Conservation (phyloP, 2,797 vertebrate species). For the Spondyliosoma cantharus region DNA sequence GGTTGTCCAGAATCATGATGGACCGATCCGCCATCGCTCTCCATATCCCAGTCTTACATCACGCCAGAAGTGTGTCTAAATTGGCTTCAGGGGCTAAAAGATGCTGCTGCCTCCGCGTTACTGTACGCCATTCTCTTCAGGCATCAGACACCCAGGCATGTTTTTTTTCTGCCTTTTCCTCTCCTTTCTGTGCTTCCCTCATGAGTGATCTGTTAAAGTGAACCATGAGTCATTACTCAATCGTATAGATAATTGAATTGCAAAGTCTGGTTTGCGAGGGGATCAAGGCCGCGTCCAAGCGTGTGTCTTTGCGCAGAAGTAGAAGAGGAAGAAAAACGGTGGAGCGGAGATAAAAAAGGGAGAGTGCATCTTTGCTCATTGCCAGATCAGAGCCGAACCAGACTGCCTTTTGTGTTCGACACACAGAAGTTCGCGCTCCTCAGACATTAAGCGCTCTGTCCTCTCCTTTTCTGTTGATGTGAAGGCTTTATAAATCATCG, state of each 20-base stretch:
- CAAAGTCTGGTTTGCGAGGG: conserved; percentile 8
- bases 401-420: conserved; percentile 39
- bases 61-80: conserved; percentile 45
- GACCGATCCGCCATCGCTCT: conserved; percentile 19
- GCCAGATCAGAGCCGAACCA: conserved; percentile 31
- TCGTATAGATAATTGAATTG: conserved; percentile 66
- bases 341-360: neutral
- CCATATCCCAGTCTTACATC: conserved; percentile 38
- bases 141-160: conserved; percentile 4
- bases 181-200: neutral
- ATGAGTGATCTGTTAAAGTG: conserved; percentile 45
- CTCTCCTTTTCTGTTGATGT: conserved; percentile 9
- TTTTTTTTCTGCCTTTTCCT: neutral
- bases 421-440: conserved; percentile 34
- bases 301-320: conserved; percentile 26
- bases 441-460: conserved; percentile 34
- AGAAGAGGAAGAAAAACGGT: conserved; percentile 2
- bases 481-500: conserved; percentile 41
- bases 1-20: conserved; percentile 44
- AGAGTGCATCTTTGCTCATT: conserved; percentile 22
- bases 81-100: conserved; percentile 9
- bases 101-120: conserved; percentile 33
- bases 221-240: conserved; percentile 57
- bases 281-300: neutral
- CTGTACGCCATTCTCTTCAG: conserved; percentile 16